Percentiles rank a stretch among this genome's conserved stretches.
These are phyloP conservation scores for Reticulitermes speratus DNA, from an alignment of 1,140 invertebrate genomes.

Conservation along the genomic window DNA sequence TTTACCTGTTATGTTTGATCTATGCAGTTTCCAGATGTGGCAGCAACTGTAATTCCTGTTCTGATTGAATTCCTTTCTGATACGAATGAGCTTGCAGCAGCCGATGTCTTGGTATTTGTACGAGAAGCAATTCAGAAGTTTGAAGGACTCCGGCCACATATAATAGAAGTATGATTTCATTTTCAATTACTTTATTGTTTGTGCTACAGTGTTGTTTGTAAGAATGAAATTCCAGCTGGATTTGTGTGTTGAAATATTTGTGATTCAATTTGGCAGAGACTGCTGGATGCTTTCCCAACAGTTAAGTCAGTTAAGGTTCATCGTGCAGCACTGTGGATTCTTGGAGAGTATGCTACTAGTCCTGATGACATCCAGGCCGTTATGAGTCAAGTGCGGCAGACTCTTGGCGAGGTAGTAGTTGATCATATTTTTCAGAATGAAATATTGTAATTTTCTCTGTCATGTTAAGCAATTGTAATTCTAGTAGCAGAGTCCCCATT, in stretches of 20 bases:
- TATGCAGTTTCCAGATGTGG: conserved; percentile 90
- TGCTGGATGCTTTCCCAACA: conserved; percentile 77
- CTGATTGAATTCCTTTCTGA: conserved; percentile 96
- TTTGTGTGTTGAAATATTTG: not conserved
- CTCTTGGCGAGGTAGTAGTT: conserved; percentile 69
- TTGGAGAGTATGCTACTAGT: conserved; percentile 90
- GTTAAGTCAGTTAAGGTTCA: conserved; percentile 87
- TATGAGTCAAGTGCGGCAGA: conserved; percentile 70
- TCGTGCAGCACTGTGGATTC: conserved; percentile 94
- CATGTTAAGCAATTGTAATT: conserved; percentile 20
- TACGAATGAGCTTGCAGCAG: conserved; percentile 88
- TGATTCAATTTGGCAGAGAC: conserved; percentile 52
- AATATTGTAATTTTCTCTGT: too few species aligned
- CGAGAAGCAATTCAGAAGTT: conserved; percentile 94
- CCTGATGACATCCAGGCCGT: conserved; percentile 77
- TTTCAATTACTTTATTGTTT: conserved; percentile 32
- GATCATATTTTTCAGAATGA: conserved; percentile 9
- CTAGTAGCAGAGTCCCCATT: too few species aligned
- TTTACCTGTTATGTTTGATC: too few species aligned
- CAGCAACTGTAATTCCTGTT: conserved; percentile 88
- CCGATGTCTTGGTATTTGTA: conserved; percentile 93
- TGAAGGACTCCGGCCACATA: conserved; percentile 69
- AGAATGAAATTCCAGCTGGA: not conserved
- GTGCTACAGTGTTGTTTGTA: not conserved
- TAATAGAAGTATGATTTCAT: conserved; percentile 63